phyloP scores from a whole-genome alignment of 2,113 vertebrate species.

The Paramisgurnus dabryanus region DNA sequence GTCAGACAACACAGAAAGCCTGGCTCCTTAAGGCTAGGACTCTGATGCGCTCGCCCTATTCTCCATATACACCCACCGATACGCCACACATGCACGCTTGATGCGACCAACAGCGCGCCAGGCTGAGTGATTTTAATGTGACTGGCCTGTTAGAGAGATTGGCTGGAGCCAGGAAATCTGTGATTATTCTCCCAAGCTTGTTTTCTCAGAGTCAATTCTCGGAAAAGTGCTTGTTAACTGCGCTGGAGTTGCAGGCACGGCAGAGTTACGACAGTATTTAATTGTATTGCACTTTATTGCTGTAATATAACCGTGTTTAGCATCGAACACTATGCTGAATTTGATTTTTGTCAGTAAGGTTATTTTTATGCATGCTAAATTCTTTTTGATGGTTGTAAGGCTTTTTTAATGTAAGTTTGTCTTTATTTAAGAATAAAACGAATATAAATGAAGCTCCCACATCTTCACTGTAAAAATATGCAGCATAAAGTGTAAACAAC shows the following conservation, averaged over 20 bases:
- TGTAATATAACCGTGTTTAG: neutral
- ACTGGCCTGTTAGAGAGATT: conserved; percentile 40
- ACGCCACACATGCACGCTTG: conserved; percentile 18
- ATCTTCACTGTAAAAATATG: too few relatives aligned
- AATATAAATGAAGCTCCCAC: too few relatives aligned
- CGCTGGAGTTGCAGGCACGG: conserved; percentile 22
- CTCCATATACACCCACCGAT: conserved; percentile 55
- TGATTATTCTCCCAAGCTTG: conserved; percentile 42
- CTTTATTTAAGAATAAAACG: too few relatives aligned
- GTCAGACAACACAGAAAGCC: conserved; percentile 66
- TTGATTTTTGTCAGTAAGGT: too few relatives aligned
- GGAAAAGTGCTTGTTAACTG: conserved; percentile 43
- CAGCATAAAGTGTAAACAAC: too few relatives aligned
- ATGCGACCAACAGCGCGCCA: conserved; percentile 48
- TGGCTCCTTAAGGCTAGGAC: conserved; percentile 36
- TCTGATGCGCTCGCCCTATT: conserved; percentile 53
- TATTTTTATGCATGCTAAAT: too few relatives aligned
- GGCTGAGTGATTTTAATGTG: conserved; percentile 60
- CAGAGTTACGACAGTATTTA: neutral
- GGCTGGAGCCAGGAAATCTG: conserved; percentile 33
- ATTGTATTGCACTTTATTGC: neutral
- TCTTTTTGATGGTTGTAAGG: too few relatives aligned
- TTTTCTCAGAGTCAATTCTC: conserved; percentile 27
- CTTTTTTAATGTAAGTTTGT: too few relatives aligned
- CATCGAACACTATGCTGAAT: too few relatives aligned